Evolutionary conservation across 2,888 invertebrate species (phyloP), one percentile per base, ranked within the genome.

Genomic region (Torymus auratus): DNA sequence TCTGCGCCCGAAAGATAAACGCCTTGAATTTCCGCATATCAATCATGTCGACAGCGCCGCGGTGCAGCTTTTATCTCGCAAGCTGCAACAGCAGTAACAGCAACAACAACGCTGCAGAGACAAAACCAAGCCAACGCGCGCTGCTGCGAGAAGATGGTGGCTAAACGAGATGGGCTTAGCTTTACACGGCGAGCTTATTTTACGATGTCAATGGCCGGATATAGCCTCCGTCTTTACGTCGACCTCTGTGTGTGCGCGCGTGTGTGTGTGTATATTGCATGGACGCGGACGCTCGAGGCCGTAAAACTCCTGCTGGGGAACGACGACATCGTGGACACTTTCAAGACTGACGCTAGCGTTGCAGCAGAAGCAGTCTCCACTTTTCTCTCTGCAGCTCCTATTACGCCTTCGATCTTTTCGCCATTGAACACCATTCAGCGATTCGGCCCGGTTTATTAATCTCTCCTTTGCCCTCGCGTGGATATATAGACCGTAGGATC

Each of bases 101-200:
- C 58, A 58, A 20, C 58, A 53, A n/a, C 53, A 41, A 52, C 15
- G 7, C n/a, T 3, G 11, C 50, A 20, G 58, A 23, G 23, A 28
- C 61, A 71, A 71, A 13, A 41, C 7, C 7, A 7, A 20, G 13
- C 58, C 53, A 23, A 17, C 61, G 41, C 14, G 73, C n/a, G 50
- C 20, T n/a, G 15, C 20, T 13, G 56, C n/a, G 13, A 17, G 52
- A 41, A 28, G 58, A 15, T 15, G 58, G 61, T 53, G 61, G 64
- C 64, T 78, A 80, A 75, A 81, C 76, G 70, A 74, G 81, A 82
- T 72, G 77, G 67, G 81, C 78, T 82, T 72, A 75, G 76, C 77
- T 82, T 84, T 83, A 83, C 71, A 80, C 52, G 71, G 65, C 53
- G 56, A 83, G 80, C 79, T 83, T 83, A 83, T 82, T 84, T 85